These are phyloP conservation scores for Tetropium fuscum DNA, from an alignment of 2,888 invertebrate species.

Conservation along the genomic window DNA sequence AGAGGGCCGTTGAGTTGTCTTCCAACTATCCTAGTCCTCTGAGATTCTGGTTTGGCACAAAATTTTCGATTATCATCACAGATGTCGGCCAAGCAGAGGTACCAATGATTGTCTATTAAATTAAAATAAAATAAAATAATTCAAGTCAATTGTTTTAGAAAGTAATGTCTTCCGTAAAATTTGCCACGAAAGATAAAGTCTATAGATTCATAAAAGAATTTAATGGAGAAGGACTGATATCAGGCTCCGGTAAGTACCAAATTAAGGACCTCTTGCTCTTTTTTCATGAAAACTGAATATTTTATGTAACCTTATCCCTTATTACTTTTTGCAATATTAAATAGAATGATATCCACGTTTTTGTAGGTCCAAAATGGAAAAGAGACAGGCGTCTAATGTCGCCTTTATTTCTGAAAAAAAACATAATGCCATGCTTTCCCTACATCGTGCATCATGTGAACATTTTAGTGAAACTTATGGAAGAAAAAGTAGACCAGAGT, in stretches of 20 bases:
- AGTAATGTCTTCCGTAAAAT: constrained; percentile 47
- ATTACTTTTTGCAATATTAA: not conserved
- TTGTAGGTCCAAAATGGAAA: constrained; percentile 51
- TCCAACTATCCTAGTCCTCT: constrained; percentile 43
- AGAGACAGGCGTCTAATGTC: constrained; percentile 46
- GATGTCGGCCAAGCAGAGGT: constrained; percentile 48
- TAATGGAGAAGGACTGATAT: constrained; percentile 47
- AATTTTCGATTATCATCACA: constrained; percentile 42
- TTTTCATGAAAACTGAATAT: too few relatives aligned
- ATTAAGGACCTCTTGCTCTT: too few relatives aligned
- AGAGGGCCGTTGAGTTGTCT: constrained; percentile 31
- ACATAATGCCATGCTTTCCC: constrained; percentile 40
- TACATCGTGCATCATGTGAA: constrained; percentile 41
- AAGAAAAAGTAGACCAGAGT: constrained; percentile 31
- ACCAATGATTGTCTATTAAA: constrained; percentile 17
- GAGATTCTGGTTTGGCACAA: constrained; percentile 49
- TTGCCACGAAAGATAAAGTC: constrained; percentile 46
- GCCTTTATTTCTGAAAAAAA: constrained; percentile 45
- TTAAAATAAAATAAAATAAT: not conserved
- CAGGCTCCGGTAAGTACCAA: constrained; percentile 49
- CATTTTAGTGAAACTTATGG: constrained; percentile 34
- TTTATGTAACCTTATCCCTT: too few relatives aligned
- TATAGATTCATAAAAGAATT: constrained; percentile 47
- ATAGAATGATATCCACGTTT: not conserved
- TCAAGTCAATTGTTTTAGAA: constrained; percentile 37